Evolutionary conservation across 2,797 vertebrate genomes (phyloP), one percentile per base, ranked within the genome.

Genomic region (Valencia hispanica): DNA sequence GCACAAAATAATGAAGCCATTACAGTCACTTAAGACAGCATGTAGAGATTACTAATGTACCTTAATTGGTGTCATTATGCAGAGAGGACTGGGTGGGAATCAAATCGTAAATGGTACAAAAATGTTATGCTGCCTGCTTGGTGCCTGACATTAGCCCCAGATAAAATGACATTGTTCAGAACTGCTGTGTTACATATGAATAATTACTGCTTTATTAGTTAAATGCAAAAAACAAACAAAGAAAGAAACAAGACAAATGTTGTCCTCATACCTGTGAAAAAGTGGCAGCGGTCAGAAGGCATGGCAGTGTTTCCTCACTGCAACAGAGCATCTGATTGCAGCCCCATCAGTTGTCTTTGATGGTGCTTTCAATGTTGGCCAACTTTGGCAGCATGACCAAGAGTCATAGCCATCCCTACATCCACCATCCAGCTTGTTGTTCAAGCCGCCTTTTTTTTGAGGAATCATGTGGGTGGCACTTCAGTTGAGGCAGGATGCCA

Each of bases 351-450:
- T 77, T 72, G 84, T 83, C 86, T 34, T n/a, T 72, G 74, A 57
- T 80, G 77, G 74, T 6, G 73, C 66, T 82, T 81, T 84, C 71
- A 77, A 8, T 14, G 70, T 59, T 51, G 0, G 86, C 87, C 89
- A 89, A 78, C 84, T 77, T 59, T 25, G 6, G 30, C 78, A 70
- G 81, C 71, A 61, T 63, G 70, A 74, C 70, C 88, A 88, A 88
- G 87, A 92, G 90, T 88, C 91, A 90, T 85, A 72, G 72, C 83
- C 45, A 45, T 87, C 87, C 81, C 82, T 79, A 74, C 86, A 84
- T 77, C 68, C 87, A 81, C 88, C 77, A 83, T 88, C 83, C 81
- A 79, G 80, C 63, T 69, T 47, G 15, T 34, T 51, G 72, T 41
- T 82, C 53, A 20, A 57, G 57, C 78, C 65, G 41, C 66, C 4